Evolutionary conservation across 1,140 invertebrate species (phyloP).

Genomic region (Macrosteles quadrilineatus): DNA sequence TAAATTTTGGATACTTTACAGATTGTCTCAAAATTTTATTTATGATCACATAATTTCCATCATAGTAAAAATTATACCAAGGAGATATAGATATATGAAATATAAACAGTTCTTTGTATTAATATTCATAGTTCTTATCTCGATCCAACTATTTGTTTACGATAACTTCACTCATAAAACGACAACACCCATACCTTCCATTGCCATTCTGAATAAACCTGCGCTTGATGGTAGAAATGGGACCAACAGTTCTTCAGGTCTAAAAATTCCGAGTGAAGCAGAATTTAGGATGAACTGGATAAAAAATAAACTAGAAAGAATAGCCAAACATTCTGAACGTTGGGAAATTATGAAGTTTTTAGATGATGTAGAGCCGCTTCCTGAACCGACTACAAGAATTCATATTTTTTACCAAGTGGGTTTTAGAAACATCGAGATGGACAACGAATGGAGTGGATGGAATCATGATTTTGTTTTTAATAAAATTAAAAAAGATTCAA

Average conservation of each 20-base stretch:
- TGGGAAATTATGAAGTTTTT: slow-evolving; percentile 31
- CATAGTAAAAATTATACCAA: too few relatives aligned
- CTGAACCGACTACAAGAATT: slow-evolving; percentile 52
- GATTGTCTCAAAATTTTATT: too few relatives aligned
- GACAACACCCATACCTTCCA: background rate
- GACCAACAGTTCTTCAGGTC: background rate
- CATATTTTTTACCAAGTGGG: slow-evolving; percentile 58
- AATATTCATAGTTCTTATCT: background rate
- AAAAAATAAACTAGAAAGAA: slow-evolving; percentile 38
- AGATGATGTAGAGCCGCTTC: slow-evolving; percentile 18
- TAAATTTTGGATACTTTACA: too few relatives aligned
- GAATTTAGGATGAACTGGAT: slow-evolving; percentile 39
- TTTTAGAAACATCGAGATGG: slow-evolving; percentile 52
- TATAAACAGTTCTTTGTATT: background rate
- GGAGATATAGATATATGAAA: background rate
- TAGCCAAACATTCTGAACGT: slow-evolving; percentile 37
- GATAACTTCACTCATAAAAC: background rate
- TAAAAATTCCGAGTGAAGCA: slow-evolving; percentile 33
- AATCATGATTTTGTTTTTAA: slow-evolving; percentile 48
- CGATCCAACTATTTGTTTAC: background rate
- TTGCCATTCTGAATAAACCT: background rate
- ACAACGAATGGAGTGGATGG: slow-evolving; percentile 54
- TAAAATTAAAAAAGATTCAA: slow-evolving; percentile 53
- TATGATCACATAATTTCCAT: too few relatives aligned
- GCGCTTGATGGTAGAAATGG: background rate